Evolutionary conservation across 2,797 vertebrate genomes (phyloP), one percentile per base, ranked within the genome.

Genomic region (Karalla daura): DNA sequence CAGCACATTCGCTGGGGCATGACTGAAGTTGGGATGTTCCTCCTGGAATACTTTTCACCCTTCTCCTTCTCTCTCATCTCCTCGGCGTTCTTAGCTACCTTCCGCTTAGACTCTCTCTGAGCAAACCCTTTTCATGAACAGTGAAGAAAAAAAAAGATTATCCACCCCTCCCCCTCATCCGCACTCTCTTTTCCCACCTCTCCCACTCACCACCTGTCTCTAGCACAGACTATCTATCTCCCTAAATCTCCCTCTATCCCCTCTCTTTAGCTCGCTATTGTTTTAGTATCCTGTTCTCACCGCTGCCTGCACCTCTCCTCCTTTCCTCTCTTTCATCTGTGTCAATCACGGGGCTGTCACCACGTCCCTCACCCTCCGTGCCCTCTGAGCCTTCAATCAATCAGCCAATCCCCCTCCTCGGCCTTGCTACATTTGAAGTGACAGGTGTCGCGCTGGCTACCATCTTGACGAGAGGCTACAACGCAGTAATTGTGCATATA

Each of bases 321-420:
- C 63, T 53, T 60, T 67, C 52, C 70, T 75, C 63, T 32, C 56
- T 60, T 68, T 83, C 80, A 84, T 87, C 84, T 80, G 79, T 88
- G 90, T 93, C 92, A 93, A 87, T 93, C 91, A 92, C 68, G 1
- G 54, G 27, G 51, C 80, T 83, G 88, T 90, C 89, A 88, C 84
- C 15, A 74, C 39, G 70, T 88, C 82, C 78, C 85, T 89, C 87
- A 80, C 86, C 87, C 89, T 86, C 63, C 41, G 61, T 83, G 83
- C 81, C 62, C 87, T 76, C 76, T 63, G 58, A 72, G 55, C 63
- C 90, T 86, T 87, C 87, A 83, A 92, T 94, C 92, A 93, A 89
- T 92, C 91, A 88, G 75, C 76, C 86, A 66, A 78, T 90, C 86
- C 86, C 75, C 60, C 64, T 64, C 44, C 74, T 68, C 45, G 44